These are phyloP conservation scores for Eilema depressum DNA, from an alignment of 2,888 invertebrate species.

Conservation along the genomic window DNA sequence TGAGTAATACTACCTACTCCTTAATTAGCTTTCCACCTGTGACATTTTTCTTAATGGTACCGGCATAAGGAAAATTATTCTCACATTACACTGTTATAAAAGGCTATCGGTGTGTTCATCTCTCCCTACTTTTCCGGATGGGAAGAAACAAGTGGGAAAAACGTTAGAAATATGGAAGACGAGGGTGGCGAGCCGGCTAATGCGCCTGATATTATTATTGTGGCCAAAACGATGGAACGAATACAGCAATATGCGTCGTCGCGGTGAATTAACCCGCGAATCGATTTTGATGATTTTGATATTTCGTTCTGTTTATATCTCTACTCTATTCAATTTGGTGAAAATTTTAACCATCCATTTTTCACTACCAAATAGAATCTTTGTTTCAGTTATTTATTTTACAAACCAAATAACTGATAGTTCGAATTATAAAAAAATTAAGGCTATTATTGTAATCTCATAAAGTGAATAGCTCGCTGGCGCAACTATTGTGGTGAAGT, in stretches of 20 bases:
- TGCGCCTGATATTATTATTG: constrained; percentile 73
- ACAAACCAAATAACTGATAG: too few relatives aligned
- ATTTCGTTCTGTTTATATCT: constrained; percentile 14
- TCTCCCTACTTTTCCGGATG: constrained; percentile 69
- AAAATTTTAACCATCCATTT: not conserved
- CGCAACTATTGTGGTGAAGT: not conserved
- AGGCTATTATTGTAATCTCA: too few relatives aligned
- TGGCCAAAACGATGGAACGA: constrained; percentile 71
- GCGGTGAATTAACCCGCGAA: constrained; percentile 57
- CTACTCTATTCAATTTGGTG: not conserved
- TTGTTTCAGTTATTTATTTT: too few relatives aligned
- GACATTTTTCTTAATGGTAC: constrained; percentile 50
- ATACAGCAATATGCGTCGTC: constrained; percentile 60
- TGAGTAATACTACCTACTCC: constrained; percentile 12
- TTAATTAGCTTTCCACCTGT: constrained; percentile 35
- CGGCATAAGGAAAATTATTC: constrained; percentile 66
- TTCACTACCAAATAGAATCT: too few relatives aligned
- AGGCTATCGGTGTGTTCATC: constrained; percentile 68
- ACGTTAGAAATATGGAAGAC: constrained; percentile 49
- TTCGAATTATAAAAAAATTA: too few relatives aligned
- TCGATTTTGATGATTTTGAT: constrained; percentile 34
- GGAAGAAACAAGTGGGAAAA: constrained; percentile 56
- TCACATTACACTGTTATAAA: constrained; percentile 71
- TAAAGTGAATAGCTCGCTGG: too few relatives aligned
- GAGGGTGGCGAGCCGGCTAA: constrained; percentile 73